Conservation (phyloP, 2,888 invertebrate genomes). For the Leptodirus hochenwartii region DNA sequence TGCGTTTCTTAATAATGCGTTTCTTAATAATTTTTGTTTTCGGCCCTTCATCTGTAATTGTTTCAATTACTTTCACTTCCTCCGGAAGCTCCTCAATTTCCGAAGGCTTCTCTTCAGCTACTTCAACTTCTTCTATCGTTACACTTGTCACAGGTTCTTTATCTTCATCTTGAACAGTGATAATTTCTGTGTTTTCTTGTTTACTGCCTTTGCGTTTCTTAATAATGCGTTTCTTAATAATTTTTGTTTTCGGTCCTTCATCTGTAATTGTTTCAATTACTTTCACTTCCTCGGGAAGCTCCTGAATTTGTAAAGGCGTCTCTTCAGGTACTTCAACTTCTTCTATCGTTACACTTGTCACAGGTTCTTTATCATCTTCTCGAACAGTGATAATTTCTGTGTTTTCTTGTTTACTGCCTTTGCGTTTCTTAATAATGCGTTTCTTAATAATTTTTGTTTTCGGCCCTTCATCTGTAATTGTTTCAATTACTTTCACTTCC, state of each 20-base stretch:
- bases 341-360: slow-evolving; percentile 12
- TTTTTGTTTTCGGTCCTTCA: slow-evolving; percentile 18
- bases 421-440: slow-evolving; percentile 26
- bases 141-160: too few relatives aligned
- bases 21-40: slow-evolving; percentile 17
- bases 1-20: slow-evolving; percentile 14
- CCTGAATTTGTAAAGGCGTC: too few relatives aligned
- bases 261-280: slow-evolving; percentile 14
- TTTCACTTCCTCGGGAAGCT: slow-evolving; percentile 16
- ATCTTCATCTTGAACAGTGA: slow-evolving; percentile 23
- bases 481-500: slow-evolving; percentile 1
- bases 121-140: too few relatives aligned
- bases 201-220: slow-evolving; percentile 16
- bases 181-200: slow-evolving; percentile 24
- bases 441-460: too few relatives aligned
- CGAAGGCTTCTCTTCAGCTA: too few relatives aligned
- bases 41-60: slow-evolving; percentile 10
- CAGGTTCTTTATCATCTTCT: slow-evolving; percentile 17
- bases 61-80: slow-evolving; percentile 15
- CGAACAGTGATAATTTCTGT: slow-evolving; percentile 23
- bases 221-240: slow-evolving; percentile 14
- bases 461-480: neutral
- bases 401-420: slow-evolving; percentile 21
- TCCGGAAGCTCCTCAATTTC: slow-evolving; percentile 18
- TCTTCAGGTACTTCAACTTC: slow-evolving; percentile 6